These are phyloP conservation scores for Harmothoe impar DNA, from an alignment of 2,888 invertebrate genomes.

Conservation along the genomic window DNA sequence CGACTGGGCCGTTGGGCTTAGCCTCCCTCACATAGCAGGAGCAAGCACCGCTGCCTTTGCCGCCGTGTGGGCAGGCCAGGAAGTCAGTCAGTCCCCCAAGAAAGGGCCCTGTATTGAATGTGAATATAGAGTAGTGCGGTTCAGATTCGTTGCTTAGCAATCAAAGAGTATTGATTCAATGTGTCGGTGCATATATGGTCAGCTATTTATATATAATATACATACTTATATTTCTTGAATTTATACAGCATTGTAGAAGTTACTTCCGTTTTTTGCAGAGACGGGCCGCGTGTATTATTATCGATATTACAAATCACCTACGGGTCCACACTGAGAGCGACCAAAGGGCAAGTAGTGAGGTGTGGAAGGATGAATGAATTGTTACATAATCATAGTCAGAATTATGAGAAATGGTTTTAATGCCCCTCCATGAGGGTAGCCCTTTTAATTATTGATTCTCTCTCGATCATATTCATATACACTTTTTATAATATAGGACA, in stretches of 20 bases:
- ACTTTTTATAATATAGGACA: constrained; percentile 11
- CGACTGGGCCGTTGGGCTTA: not conserved
- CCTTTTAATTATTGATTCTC: not conserved
- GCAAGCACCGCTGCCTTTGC: not conserved
- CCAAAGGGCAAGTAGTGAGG: not conserved
- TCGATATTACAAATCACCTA: not conserved
- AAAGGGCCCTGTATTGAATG: not conserved
- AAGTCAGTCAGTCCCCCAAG: constrained; percentile 1
- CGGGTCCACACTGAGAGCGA: not conserved
- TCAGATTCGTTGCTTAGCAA: constrained; percentile 49
- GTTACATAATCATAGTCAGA: not conserved
- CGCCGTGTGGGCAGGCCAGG: not conserved
- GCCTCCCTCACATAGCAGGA: not conserved
- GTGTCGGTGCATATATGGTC: constrained; percentile 53
- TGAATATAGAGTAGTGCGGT: constrained; percentile 31
- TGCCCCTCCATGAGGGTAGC: not conserved
- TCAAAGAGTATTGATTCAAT: constrained; percentile 18
- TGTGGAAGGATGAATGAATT: constrained; percentile 5
- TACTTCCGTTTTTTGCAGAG: not conserved
- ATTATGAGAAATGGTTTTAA: not conserved
- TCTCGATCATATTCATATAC: not conserved
- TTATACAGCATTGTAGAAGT: constrained; percentile 48
- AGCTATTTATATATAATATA: constrained; percentile 48
- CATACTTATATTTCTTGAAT: constrained; percentile 58
- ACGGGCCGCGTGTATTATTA: constrained; percentile 25